Evolutionary conservation across 2,113 vertebrate species (phyloP), one percentile per base, ranked within the genome.

Genomic region (Scytalopus superciliaris): DNA sequence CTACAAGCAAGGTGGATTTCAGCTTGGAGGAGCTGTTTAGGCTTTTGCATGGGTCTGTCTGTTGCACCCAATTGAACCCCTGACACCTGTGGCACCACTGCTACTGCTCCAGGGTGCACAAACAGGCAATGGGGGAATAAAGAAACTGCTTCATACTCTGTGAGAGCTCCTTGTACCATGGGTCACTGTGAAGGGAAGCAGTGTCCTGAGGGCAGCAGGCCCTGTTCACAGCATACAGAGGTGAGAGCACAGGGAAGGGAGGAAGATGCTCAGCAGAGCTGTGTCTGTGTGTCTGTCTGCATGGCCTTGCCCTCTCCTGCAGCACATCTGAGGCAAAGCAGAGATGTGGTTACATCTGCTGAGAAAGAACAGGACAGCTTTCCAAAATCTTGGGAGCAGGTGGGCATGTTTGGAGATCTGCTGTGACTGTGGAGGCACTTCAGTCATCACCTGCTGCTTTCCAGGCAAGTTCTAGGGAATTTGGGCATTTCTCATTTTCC

Each of bases 51-150:
- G 27, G 31, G 19, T 25, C 12, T 39, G 2, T 39, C 28, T 40
- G 1, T n/a, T 0, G 0, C 6, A 22, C 14, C 28, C 37, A 10
- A 10, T 3, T 23, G 74, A 85, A 74, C 28, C n/a, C 30, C 11
- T 2, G 14, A 55, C 37, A 50, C 31, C n/a, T 67, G 47, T 14
- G 21, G 52, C 25, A 50, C 33, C 39, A n/a, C 7, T 0, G 13
- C 16, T 45, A 44, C 40, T 30, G 19, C 82, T 83, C 72, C 27
- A 15, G 44, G 18, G 16, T 50, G 35, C 63, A 17, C 31, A 39
- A 35, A 39, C 7, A 25, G n/a, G 59, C 45, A n/a, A 14, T 3
- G 6, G 19, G 42, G 17, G 12, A 3, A 40, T 45, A 57, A 60
- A 25, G 9, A 35, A 45, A 5, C 13, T 7, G 7, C 19, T 35